These are phyloP conservation scores for Papilio gigon DNA, from an alignment of 2,888 invertebrate genomes.

Conservation along the genomic window DNA sequence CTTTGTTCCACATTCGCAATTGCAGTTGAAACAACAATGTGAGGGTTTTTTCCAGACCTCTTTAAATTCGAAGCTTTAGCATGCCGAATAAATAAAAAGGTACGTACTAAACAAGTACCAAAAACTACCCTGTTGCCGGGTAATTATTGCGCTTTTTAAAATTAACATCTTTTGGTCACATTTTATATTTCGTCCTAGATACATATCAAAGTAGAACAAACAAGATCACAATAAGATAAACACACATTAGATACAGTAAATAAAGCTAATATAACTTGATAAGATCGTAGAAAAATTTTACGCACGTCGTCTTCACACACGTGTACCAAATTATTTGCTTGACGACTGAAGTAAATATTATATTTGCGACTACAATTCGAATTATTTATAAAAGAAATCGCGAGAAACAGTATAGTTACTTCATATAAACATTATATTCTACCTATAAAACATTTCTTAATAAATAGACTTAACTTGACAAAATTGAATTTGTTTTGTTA, in stretches of 20 bases:
- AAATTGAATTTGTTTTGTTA: too few species aligned
- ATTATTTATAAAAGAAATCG: background rate
- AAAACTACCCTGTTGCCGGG: background rate
- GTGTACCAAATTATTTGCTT: slow-evolving; percentile 16
- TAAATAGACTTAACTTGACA: too few species aligned
- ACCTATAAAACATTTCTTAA: too few species aligned
- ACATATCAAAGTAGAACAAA: background rate
- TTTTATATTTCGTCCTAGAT: background rate
- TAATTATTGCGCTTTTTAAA: slow-evolving; percentile 4
- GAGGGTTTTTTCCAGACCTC: slow-evolving; percentile 19
- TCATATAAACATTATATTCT: background rate
- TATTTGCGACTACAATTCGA: slow-evolving; percentile 13
- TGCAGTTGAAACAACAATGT: slow-evolving; percentile 23
- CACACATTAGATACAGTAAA: background rate
- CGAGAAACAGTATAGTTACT: background rate
- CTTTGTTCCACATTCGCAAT: slow-evolving; percentile 25
- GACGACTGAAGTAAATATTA: slow-evolving; percentile 9
- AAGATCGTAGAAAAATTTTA: slow-evolving; percentile 8
- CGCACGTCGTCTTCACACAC: slow-evolving; percentile 16
- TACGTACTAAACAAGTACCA: slow-evolving; percentile 14
- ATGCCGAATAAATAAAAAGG: slow-evolving; percentile 24
- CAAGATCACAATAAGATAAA: background rate
- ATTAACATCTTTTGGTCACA: background rate
- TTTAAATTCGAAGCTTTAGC: slow-evolving; percentile 19
- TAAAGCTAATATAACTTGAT: slow-evolving; percentile 22